These are phyloP conservation scores for Dynastes hyllus DNA, from an alignment of 2,888 invertebrate species.

Conservation along the genomic window DNA sequence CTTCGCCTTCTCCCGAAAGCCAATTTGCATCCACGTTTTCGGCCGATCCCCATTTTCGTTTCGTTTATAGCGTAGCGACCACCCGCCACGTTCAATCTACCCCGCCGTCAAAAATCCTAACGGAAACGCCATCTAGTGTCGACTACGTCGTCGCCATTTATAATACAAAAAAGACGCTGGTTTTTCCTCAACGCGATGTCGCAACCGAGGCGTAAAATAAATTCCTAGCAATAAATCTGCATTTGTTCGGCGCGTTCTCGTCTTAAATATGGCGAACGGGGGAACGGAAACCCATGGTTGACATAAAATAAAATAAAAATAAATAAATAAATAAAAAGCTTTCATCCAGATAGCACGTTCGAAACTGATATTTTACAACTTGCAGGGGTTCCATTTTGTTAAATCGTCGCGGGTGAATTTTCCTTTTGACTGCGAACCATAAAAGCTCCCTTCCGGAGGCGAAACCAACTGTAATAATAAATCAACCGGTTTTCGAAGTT, in stretches of 20 bases:
- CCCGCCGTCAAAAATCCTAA: conserved; percentile 5
- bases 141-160: conserved; percentile 2
- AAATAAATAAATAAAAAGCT: conserved; percentile 17
- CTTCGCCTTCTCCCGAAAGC: not conserved
- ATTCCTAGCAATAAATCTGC: not conserved
- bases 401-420: not conserved
- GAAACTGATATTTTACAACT: conserved; percentile 4
- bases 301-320: conserved; percentile 3
- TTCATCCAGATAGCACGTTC: conserved; percentile 1
- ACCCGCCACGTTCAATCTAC: not conserved
- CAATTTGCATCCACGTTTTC: conserved; percentile 4
- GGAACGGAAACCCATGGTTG: not conserved
- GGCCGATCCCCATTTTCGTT: not conserved
- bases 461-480: not conserved
- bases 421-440: not conserved
- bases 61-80: not conserved
- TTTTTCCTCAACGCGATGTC: not conserved
- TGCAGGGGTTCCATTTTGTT: not conserved
- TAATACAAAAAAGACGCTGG: not conserved
- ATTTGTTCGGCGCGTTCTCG: not conserved
- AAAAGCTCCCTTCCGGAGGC: not conserved
- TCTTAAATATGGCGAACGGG: not conserved
- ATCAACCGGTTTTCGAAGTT: not conserved
- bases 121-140: not conserved
- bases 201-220: conserved; percentile 3